Conservation (phyloP, 2,113 vertebrate species). For the Oryzias curvinotus region DNA sequence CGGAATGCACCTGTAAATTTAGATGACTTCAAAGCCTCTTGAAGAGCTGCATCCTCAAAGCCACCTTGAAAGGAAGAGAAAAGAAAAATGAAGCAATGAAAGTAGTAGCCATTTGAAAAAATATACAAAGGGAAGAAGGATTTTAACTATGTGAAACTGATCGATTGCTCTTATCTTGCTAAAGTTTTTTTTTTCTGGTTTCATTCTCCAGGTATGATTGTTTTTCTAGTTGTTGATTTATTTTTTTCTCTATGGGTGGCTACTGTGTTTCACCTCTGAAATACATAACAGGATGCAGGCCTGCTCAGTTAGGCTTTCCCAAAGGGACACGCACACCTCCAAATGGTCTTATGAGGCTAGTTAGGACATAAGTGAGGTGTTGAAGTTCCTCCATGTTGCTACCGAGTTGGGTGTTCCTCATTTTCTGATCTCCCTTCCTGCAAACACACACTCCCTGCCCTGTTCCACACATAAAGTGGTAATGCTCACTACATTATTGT, state of each 20-base stretch:
- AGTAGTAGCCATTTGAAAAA: background rate
- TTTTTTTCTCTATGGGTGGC: slow-evolving; percentile 17
- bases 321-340: slow-evolving; percentile 33
- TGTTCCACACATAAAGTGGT: slow-evolving; percentile 1
- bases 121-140: slow-evolving; percentile 1
- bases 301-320: slow-evolving; percentile 20
- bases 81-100: background rate
- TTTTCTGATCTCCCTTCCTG: slow-evolving; percentile 25
- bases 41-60: slow-evolving; percentile 10
- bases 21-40: slow-evolving; percentile 25
- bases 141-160: slow-evolving; percentile 10
- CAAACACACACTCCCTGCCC: background rate
- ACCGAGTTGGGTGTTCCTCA: slow-evolving; percentile 30
- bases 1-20: slow-evolving; percentile 54
- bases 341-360: slow-evolving; percentile 35
- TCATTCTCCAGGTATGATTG: background rate
- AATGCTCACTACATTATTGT: slow-evolving; percentile 9
- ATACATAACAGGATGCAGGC: slow-evolving; percentile 66
- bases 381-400: slow-evolving; percentile 52
- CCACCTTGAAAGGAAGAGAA: slow-evolving; percentile 19
- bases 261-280: slow-evolving; percentile 49
- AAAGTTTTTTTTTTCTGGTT: slow-evolving; percentile 14
- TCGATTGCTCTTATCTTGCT: slow-evolving; percentile 15
- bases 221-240: no score
- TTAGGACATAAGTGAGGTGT: slow-evolving; percentile 43